Evolutionary conservation across 1,140 invertebrate species (phyloP), one percentile per base, ranked within the genome.

Genomic region (Wiebesia pumilae): DNA sequence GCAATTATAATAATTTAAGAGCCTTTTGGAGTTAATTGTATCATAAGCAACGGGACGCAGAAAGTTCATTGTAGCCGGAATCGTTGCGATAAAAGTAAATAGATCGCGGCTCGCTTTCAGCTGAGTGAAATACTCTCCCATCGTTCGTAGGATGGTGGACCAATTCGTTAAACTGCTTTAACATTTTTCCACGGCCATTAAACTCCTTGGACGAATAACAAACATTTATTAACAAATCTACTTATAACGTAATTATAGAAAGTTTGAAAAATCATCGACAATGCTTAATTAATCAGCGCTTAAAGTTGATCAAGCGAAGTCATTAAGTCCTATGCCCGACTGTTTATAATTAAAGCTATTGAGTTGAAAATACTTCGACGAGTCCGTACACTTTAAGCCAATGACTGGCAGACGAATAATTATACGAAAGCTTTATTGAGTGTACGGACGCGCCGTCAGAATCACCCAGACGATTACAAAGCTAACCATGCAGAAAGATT

Each of bases 381-480:
- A 78, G 75, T 78, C 43, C 21, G 19, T 75, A 75, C 75, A 78
- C 33, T 65, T 81, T 65, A 65, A 69, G 33, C 62, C 38, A 67
- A 30, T 43, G 38, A 81, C 16, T 58, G 80, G 65, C 65, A 69
- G 80, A 69, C 58, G 62, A 81, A 81, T 81, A 43, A 81, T 69
- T 81, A 69, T 47, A 16, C 38, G 80, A 47, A 38, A 81, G 38
- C 24, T 43, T 81, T 69, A 47, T 69, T 14, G 62, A 43, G 35
- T 47, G 14, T 33, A 38, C 69, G 69, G 43, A 24, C 43, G 69
- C 35, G 43, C 10, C 40, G 38, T 51, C 75, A 54, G 75, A 54
- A 30, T 54, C n/a, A 27, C 27, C 30, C 24, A 19, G 75, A n/a
- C 43, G 47, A 54, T 78, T 54, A 54, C 30, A 78, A 47, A 75